Base-by-base conservation (phyloP, 2,888 invertebrate species). In the Hoplodrina blanda region DNA sequence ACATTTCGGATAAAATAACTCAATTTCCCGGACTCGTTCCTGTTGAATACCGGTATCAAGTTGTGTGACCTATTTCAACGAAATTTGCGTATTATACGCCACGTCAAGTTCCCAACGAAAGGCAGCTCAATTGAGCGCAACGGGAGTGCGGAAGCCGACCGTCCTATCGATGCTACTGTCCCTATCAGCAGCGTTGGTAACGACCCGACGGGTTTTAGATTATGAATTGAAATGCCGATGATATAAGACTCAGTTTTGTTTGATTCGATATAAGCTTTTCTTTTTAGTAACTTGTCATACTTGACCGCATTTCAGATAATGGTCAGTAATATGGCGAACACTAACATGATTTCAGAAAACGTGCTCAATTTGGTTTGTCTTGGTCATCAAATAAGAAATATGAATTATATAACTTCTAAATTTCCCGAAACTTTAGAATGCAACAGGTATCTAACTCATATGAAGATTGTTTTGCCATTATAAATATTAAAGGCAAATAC, bases 51-150 rank as follows among this genome's bases (percentile, higher is more conserved):
- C 78, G 76, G 76, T 78, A 81, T 85, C 85, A 82, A 69, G 78
- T 78, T 75, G 74, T 78, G 76, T 79, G 84, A 86, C 87, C 85
- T 83, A 79, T 83, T 83, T 86, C 81, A 80, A 85, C 76, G 56
- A 73, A 72, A 70, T 76, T 71, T 82, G 74, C 79, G 80, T 80
- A 81, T 84, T 80, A 80, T 81, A 72, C 76, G 80, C 69, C 62
- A 83, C 71, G 80, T 75, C 83, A 81, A 81, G 73, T 76, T 79
- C 68, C 66, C 69, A 82, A 73, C 80, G 74, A 81, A 81, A 66
- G 73, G 75, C 69, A 73, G 69, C 71, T 72, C 80, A 85, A 84
- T 87, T 82, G 84, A 80, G 82, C 83, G 79, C 83, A 84, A 68
- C 70, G 81, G 73, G 56, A 65, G 64, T 69, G 30, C 72, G 72